phyloP scores from a whole-genome alignment of 2,888 invertebrate species.

The Ectemnius lituratus region DNA sequence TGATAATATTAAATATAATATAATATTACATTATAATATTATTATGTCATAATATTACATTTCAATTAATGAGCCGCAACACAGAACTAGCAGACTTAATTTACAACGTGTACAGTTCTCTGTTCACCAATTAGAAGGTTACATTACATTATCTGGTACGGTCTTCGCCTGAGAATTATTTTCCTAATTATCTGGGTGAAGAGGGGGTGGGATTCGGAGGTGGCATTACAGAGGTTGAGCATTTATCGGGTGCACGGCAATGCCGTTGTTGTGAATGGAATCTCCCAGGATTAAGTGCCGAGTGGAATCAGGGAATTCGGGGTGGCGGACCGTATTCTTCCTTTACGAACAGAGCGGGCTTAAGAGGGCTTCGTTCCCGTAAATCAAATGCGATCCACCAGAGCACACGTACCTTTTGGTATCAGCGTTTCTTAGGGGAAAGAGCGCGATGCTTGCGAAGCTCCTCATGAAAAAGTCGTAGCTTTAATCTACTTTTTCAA shows the following conservation, averaged over 20 bases:
- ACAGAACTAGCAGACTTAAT: no score
- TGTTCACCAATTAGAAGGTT: no score
- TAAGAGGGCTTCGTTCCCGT: constrained; percentile 4
- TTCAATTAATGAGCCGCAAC: no score
- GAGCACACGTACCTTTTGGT: neutral
- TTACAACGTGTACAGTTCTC: no score
- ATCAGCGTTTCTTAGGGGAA: neutral
- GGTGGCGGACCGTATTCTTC: constrained; percentile 15
- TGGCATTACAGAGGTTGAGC: neutral
- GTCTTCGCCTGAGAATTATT: neutral
- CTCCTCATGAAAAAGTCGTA: no score
- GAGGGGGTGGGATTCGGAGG: neutral
- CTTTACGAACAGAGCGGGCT: constrained; percentile 2
- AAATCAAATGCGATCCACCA: constrained; percentile 4
- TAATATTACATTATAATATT: no score
- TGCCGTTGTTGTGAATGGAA: constrained; percentile 6
- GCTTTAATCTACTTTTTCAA: no score
- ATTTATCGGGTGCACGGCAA: constrained; percentile 2
- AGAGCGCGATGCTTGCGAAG: no score
- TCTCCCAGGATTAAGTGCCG: constrained; percentile 3
- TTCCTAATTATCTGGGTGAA: neutral
- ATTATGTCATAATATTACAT: no score
- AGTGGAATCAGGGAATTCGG: constrained; percentile 13
- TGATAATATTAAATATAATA: no score
- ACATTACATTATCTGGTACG: no score